Evolutionary conservation across 92 coral and sea anemone species (phyloP), one percentile per base, ranked within the genome.

Genomic region (Zoanthus sansibaricus): DNA sequence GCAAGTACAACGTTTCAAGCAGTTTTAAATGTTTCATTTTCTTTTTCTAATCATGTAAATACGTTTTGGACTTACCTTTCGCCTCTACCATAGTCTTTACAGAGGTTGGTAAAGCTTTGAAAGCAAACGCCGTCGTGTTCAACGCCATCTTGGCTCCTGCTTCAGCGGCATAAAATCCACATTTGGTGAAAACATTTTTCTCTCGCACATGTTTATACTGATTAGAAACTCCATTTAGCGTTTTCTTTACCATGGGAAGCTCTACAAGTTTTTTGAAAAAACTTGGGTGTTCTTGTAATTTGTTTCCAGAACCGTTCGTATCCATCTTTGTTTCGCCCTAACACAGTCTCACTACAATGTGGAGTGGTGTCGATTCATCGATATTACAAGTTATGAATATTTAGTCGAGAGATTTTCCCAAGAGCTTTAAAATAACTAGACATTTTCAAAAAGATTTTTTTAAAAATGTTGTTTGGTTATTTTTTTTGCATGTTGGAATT

Each of bases 101-200:
- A 47, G 32, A 11, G 21, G n/a, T 49, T 3, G 85, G 85, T 1
- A 80, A 47, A 11, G 55, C 85, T 52, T 80, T 48, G 21, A 64
- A 80, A 30, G 73, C 75, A 47, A 66, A 49, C 1, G 14, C 15
- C 11, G 85, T 21, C 31, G 85, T 67, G 16, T 20, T 20, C 3
- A 47, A 21, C 58, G 85, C 85, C 16, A 80, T 46, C 75, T 67
- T 80, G 51, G 85, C 66, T 47, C 85, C 73, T 8, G 70, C 7
- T 11, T 80, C 85, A n/a, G 75, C 85, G 45, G 61, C 85, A 31
- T 13, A 9, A 49, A 80, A 80, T 59, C 62, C 25, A 20, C 75
- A 64, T 66, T 80, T 66, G 10, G 85, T 80, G 42, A 80, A 46
- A 47, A 80, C 1, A 67, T 66, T 80, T 71, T 74, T 47, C 9